A percentile compares a stretch with the other conserved stretches of the same genome.
phyloP scores from a whole-genome alignment of 2,797 vertebrate genomes.

The Argyrosomus regius region DNA sequence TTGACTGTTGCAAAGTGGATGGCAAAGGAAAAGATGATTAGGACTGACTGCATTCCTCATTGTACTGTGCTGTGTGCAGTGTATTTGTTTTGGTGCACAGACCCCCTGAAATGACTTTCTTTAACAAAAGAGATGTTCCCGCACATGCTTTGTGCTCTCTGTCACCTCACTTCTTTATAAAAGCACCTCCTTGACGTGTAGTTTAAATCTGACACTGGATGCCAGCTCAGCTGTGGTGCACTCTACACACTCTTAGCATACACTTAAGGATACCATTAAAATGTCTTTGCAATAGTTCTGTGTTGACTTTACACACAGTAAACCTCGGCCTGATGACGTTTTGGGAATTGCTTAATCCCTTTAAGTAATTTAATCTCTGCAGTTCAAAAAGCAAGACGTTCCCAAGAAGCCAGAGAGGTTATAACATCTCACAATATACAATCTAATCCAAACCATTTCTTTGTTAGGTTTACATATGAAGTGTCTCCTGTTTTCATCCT shows the following conservation, averaged over 20 bases:
- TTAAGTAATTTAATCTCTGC: too few species aligned
- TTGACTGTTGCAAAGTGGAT: not conserved
- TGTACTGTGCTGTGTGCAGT: not conserved
- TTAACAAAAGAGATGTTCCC: not conserved
- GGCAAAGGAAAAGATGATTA: not conserved
- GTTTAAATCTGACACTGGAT: not conserved
- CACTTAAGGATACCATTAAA: not conserved
- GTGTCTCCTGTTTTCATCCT: slow-evolving; percentile 83
- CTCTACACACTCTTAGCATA: not conserved
- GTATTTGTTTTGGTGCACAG: not conserved
- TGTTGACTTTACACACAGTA: not conserved
- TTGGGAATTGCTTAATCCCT: not conserved
- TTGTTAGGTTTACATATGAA: slow-evolving; percentile 84
- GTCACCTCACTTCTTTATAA: not conserved
- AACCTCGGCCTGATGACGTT: not conserved
- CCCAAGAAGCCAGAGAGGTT: not conserved
- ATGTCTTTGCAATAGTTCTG: not conserved
- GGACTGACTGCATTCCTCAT: not conserved
- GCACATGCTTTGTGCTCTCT: not conserved
- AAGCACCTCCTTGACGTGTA: not conserved
- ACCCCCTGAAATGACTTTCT: not conserved
- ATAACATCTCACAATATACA: not conserved
- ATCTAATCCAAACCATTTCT: not conserved
- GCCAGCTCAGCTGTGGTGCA: not conserved
- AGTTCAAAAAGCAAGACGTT: too few species aligned